Percentiles rank a stretch among this genome's conserved stretches.
These are phyloP conservation scores for Uloborus plumipes DNA, from an alignment of 2,888 invertebrate genomes.

Conservation along the genomic window DNA sequence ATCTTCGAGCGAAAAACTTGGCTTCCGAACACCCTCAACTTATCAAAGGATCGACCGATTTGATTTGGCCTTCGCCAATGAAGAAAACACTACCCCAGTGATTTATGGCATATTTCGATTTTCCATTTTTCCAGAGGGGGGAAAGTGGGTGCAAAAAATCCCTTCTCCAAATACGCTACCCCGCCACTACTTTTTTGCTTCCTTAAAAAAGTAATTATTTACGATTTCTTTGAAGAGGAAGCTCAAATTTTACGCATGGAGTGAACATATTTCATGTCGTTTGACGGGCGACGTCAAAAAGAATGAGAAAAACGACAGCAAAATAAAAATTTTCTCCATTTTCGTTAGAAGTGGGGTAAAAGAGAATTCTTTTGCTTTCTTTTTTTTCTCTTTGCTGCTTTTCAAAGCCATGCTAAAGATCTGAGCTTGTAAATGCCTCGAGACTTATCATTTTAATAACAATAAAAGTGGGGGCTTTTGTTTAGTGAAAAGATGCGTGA, in stretches of 20 bases:
- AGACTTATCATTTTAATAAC: slow-evolving; percentile 60
- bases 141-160: slow-evolving; percentile 10
- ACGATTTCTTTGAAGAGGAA: slow-evolving; percentile 65
- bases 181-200: slow-evolving; percentile 9
- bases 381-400: slow-evolving; percentile 16
- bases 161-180: slow-evolving; percentile 13
- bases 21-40: slow-evolving; percentile 24
- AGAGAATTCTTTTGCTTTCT: slow-evolving; percentile 21
- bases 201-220: slow-evolving; percentile 63
- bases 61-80: slow-evolving; percentile 42
- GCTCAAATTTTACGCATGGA: slow-evolving; percentile 59
- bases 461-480: slow-evolving; percentile 45
- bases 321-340: slow-evolving; percentile 29
- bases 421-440: slow-evolving; percentile 30
- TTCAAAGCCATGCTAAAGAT: slow-evolving; percentile 5
- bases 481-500: slow-evolving; percentile 54
- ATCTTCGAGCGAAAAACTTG: too few relatives aligned
- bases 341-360: slow-evolving; percentile 38
- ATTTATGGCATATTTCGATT: slow-evolving; percentile 14
- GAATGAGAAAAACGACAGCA: slow-evolving; percentile 38
- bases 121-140: background rate
- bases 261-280: slow-evolving; percentile 57
- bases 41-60: slow-evolving; percentile 22
- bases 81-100: slow-evolving; percentile 8
- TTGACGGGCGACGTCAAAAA: slow-evolving; percentile 47